Percentiles rank a stretch among this genome's conserved stretches.
Evolutionary conservation across 1,140 invertebrate genomes (phyloP).

Genomic region (Aradophagus sp.): DNA sequence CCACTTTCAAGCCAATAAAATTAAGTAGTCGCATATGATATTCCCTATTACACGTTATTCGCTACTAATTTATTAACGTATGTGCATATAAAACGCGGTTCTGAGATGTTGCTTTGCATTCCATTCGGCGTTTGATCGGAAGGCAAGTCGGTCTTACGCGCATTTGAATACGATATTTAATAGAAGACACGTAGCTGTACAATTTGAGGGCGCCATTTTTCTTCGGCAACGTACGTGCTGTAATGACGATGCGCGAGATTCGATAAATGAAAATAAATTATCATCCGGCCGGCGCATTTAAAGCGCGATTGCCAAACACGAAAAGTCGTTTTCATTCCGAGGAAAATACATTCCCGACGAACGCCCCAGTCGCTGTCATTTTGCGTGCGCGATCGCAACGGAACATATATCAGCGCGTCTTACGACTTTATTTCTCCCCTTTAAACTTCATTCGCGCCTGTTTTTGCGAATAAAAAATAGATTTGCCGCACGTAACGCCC

Average conservation of each 20-base stretch:
- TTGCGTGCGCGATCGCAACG: conserved; percentile 7
- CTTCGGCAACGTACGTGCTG: too few relatives aligned
- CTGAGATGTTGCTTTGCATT: too few relatives aligned
- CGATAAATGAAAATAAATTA: conserved; percentile 28
- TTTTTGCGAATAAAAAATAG: conserved; percentile 26
- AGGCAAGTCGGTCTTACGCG: too few relatives aligned
- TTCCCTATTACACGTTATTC: too few relatives aligned
- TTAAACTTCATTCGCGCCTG: conserved; percentile 28
- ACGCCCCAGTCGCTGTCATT: conserved; percentile 13
- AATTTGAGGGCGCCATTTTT: too few relatives aligned
- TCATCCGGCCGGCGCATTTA: conserved; percentile 19
- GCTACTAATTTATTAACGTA: too few relatives aligned
- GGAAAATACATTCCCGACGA: conserved; percentile 22
- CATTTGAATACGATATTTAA: too few relatives aligned
- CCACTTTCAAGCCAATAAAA: too few relatives aligned
- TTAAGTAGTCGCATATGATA: too few relatives aligned
- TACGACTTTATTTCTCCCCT: conserved; percentile 28
- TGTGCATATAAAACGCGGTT: too few relatives aligned
- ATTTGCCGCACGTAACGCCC: conserved; percentile 4
- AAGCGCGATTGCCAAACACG: conserved; percentile 23
- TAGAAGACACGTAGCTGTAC: too few relatives aligned
- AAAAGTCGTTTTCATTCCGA: conserved; percentile 25
- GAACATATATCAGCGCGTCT: conserved; percentile 19
- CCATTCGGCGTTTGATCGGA: too few relatives aligned
- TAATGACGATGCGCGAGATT: neutral